These are phyloP conservation scores for Bombycilla garrulus DNA, from an alignment of 2,113 vertebrate genomes.

Conservation along the genomic window DNA sequence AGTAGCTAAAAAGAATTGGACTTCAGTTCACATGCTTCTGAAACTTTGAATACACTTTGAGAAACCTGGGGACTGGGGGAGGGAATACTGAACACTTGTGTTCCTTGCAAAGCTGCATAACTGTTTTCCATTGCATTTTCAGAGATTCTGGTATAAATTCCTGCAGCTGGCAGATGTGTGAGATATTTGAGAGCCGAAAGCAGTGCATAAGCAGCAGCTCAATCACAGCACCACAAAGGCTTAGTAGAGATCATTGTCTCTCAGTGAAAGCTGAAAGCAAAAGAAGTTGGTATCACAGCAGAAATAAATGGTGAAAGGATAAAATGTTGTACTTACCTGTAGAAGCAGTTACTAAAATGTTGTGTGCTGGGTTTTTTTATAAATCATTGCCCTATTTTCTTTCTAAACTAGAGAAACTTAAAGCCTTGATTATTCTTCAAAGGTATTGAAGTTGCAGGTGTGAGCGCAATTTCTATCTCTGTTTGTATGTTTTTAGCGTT, in stretches of 20 bases:
- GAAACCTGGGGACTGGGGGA: neutral
- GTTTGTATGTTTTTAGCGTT: neutral
- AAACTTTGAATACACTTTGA: neutral
- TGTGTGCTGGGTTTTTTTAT: neutral
- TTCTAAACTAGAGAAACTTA: slow-evolving; percentile 1
- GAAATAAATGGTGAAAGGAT: neutral
- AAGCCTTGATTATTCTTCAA: slow-evolving; percentile 19
- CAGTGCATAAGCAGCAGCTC: neutral
- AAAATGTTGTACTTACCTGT: neutral
- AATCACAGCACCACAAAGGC: neutral
- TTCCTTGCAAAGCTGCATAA: neutral
- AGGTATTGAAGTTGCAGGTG: slow-evolving; percentile 11
- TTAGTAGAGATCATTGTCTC: neutral
- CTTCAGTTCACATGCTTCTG: neutral
- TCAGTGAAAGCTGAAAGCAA: neutral
- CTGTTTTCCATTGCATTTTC: neutral
- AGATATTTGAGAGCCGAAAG: neutral
- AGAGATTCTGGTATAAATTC: neutral
- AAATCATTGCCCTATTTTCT: neutral
- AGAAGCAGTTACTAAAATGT: neutral
- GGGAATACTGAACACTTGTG: neutral
- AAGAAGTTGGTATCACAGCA: neutral
- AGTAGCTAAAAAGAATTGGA: neutral
- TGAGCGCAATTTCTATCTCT: neutral
- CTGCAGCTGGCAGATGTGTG: neutral